Base-by-base conservation (phyloP, 2,113 vertebrate genomes). In the Motacilla alba region DNA sequence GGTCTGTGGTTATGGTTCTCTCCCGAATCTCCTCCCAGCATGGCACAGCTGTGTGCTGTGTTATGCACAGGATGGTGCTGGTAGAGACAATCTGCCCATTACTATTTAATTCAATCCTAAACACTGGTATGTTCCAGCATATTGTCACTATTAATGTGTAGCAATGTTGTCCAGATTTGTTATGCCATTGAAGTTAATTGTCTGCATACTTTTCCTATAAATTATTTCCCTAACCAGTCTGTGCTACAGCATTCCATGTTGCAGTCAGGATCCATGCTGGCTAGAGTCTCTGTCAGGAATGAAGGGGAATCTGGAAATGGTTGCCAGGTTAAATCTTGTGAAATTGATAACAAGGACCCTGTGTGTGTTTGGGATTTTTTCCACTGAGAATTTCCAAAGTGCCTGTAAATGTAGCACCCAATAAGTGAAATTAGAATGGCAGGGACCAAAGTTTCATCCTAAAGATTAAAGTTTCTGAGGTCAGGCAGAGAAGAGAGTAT, bases 381-480 rank as follows among this genome's bases (percentile, higher is more conserved):
- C 37, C 27, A 15, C 23, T 37, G 47, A 49, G 35, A 69, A 67
- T 86, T 91, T 88, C 46, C 43, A 37, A 55, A 52, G 5, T 50
- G 53, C 10, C 30, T 74, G 21, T 62, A 83, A 77, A 23, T 30
- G 59, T 49, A 67, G 63, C 24, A 43, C 46, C 23, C 21, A 7
- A 31, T 30, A 35, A 83, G 39, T 58, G 44, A 39, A 37, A 52
- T 64, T 76, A 80, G 58, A 85, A 83, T 53, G 31, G 11, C 50
- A 62, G 19, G 18, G 47, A 74, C 50, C 63, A 8, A 90, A 93
- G 83, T 90, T 93, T 86, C 59, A 9, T 59, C 21, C 9, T 2
- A 16, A 83, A 88, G 64, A 86, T 77, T 50, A 74, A 90, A 92
- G 85, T 95, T 95, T 80, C 82, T 81, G 79, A 96, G 85, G 90